phyloP scores from a whole-genome alignment of 2,888 invertebrate species.

The Lumbricus terrestris region DNA sequence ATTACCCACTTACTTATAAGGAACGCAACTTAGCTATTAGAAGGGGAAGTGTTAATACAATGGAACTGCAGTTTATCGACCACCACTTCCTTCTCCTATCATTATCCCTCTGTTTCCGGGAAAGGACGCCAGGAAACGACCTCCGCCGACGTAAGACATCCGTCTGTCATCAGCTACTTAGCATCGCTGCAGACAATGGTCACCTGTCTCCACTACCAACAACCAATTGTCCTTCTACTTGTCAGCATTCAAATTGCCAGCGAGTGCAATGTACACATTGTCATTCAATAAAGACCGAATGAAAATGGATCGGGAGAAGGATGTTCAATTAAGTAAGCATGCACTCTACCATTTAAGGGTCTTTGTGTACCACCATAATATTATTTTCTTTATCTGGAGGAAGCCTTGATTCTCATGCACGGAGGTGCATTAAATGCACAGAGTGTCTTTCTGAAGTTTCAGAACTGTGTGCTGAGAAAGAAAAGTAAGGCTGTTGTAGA shows the following conservation, averaged over 20 bases:
- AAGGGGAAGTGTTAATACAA: background rate
- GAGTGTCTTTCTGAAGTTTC: too few relatives aligned
- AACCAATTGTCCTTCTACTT: background rate
- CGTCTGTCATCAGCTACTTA: background rate
- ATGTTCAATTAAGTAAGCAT: too few relatives aligned
- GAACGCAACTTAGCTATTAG: background rate
- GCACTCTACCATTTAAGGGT: too few relatives aligned
- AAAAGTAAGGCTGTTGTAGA: too few relatives aligned
- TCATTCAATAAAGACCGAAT: too few relatives aligned
- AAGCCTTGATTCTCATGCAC: too few relatives aligned
- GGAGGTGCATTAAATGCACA: too few relatives aligned
- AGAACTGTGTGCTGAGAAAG: too few relatives aligned
- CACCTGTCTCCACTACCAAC: background rate
- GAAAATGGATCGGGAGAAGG: too few relatives aligned
- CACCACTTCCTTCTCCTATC: background rate
- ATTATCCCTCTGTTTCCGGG: background rate
- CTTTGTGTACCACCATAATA: too few relatives aligned
- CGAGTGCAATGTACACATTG: too few relatives aligned
- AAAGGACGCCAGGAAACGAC: background rate
- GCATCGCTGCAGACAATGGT: background rate
- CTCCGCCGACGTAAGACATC: background rate
- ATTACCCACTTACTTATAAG: background rate
- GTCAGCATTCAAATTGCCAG: background rate
- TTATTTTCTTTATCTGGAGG: too few relatives aligned
- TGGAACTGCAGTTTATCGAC: background rate